phyloP scores from a whole-genome alignment of 2,797 vertebrate genomes.

The Myiotriccus ornatus region DNA sequence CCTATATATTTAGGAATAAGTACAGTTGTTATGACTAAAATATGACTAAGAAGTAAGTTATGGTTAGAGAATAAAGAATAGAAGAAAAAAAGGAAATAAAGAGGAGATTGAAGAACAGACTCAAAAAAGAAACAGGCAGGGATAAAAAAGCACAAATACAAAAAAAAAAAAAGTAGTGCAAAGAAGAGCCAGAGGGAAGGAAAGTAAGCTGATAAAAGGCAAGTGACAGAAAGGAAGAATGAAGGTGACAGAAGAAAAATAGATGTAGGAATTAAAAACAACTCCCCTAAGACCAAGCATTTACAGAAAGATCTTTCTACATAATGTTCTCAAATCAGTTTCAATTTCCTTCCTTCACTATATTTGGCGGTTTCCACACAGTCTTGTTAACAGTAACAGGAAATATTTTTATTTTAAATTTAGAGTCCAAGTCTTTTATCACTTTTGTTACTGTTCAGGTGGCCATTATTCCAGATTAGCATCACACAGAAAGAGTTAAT shows the following conservation, averaged over 20 bases:
- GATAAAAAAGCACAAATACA: neutral
- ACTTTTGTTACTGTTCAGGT: neutral
- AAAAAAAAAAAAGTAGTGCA: neutral
- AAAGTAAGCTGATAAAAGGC: constrained; percentile 1
- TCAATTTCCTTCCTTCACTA: neutral
- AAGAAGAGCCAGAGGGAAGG: neutral
- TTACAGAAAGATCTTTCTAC: neutral
- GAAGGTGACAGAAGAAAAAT: neutral
- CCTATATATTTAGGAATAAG: neutral
- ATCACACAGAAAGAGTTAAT: neutral
- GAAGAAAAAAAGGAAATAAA: neutral
- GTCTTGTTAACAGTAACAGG: neutral
- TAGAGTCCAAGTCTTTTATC: neutral
- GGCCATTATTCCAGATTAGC: neutral
- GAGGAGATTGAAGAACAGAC: neutral
- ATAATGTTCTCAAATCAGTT: neutral
- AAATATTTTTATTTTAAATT: neutral
- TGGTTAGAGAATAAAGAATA: neutral
- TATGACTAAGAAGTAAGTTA: neutral
- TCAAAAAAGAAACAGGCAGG: neutral
- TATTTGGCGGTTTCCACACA: neutral
- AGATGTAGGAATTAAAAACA: neutral
- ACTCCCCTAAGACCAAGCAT: neutral
- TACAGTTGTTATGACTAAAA: neutral
- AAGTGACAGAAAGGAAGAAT: neutral